Base-by-base conservation (phyloP, 2,888 invertebrate species). In the Stomorhina lunata region DNA sequence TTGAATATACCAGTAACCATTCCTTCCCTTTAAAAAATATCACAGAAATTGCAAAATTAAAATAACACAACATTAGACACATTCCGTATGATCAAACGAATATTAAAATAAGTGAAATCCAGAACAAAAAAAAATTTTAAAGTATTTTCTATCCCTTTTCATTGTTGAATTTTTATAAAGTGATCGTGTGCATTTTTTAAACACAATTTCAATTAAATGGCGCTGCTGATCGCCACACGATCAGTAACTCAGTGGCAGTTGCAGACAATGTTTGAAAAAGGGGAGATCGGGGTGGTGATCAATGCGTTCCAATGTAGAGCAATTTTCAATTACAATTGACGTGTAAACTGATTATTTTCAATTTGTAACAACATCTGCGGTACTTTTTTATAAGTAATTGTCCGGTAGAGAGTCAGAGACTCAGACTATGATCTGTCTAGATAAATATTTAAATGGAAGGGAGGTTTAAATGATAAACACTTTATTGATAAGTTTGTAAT, bases 291-390 rank as follows among this genome's bases (percentile, higher is more conserved):
- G n/a, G 32, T 32, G 20, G 17, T n/a, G 12, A 32, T 66, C 40
- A 50, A 73, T 65, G 40, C 37, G 15, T 53, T 55, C n/a, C 45
- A 55, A 55, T 37, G n/a, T 50, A 45, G 45, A 76, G 83, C 85
- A 84, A 77, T 84, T 87, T 86, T 88, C 87, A 89, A 87, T 89
- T 88, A 88, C 86, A 87, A 87, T 85, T 45, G 84, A 89, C 84
- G 88, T 88, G 88, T 87, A 89, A 89, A 89, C 88, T 88, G 89
- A 89, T 89, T 88, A 86, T 88, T 89, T 88, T 88, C 86, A 86
- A 87, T 89, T 78, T 87, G 86, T 88, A 88, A 87, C 87, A 89
- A 88, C 87, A 89, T 88, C 84, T 87, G 87, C 84, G 15, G 65
- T 61, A 81, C 83, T 84, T 86, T 86, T 85, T n/a, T n/a, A n/a